These are phyloP conservation scores for Pantherophis vulpinus DNA, from an alignment of 2,797 vertebrate species.

Conservation along the genomic window DNA sequence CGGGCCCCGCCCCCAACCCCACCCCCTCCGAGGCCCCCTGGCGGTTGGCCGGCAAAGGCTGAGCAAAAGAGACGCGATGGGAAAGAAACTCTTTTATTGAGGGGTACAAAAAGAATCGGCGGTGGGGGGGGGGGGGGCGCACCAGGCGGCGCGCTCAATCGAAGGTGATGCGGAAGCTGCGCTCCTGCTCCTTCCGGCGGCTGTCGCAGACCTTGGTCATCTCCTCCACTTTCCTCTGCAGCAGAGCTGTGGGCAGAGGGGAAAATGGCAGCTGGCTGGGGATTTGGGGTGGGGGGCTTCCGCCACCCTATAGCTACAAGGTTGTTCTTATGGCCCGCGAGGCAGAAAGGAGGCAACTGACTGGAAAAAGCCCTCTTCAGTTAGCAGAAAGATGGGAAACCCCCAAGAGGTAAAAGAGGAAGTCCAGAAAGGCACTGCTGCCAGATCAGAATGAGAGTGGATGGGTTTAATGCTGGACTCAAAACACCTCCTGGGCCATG, in stretches of 20 bases:
- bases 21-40: not conserved
- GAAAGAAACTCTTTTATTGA: not conserved
- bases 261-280: not conserved
- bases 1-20: not conserved
- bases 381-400: too few relatives aligned
- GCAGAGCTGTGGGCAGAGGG: constrained; percentile 70
- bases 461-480: too few relatives aligned
- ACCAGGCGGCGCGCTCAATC: constrained; percentile 62
- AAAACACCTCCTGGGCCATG: not conserved
- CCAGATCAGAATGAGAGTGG: not conserved
- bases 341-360: too few relatives aligned
- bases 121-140: not conserved
- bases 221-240: constrained; percentile 94
- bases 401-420: not conserved
- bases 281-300: not conserved
- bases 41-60: not conserved
- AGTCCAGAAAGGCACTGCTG: not conserved
- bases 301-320: not conserved
- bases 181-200: constrained; percentile 92
- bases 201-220: constrained; percentile 88
- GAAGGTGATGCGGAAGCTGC: constrained; percentile 86
- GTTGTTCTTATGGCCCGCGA: too few relatives aligned
- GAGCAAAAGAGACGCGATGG: not conserved
- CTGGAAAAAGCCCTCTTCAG: not conserved
- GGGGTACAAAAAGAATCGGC: not conserved